Percentiles rank a stretch among this genome's conserved stretches.
These are phyloP conservation scores for Mustelus asterias DNA, from an alignment of 2,113 vertebrate species.

Conservation along the genomic window DNA sequence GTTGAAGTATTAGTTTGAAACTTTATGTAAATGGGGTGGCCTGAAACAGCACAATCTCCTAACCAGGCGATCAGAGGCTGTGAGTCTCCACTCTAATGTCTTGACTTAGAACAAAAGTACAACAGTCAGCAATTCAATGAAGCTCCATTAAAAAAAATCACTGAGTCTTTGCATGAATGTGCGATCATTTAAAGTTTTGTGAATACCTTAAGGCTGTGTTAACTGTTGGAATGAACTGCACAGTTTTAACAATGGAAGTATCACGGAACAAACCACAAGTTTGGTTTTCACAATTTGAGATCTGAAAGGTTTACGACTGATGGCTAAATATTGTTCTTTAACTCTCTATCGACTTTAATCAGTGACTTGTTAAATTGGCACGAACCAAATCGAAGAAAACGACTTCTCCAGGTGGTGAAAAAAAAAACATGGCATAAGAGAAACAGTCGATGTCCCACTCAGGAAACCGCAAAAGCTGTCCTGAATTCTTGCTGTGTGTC, in stretches of 20 bases:
- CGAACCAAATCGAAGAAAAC: neutral
- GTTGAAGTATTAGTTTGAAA: neutral
- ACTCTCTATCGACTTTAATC: neutral
- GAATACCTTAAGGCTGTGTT: neutral
- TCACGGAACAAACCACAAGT: neutral
- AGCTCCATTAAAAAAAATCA: neutral
- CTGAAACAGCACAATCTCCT: neutral
- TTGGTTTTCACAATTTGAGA: neutral
- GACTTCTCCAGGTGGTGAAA: constrained; percentile 28
- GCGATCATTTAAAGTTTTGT: neutral
- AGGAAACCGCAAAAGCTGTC: constrained; percentile 14
- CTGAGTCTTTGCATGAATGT: neutral
- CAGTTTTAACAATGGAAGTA: neutral
- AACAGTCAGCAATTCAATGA: neutral
- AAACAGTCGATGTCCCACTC: constrained; percentile 16
- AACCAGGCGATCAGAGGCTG: neutral
- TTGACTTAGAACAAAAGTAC: neutral
- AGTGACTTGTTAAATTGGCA: neutral
- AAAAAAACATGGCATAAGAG: neutral
- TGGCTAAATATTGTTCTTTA: neutral
- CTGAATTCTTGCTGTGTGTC: neutral
- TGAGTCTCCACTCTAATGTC: neutral
- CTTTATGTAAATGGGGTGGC: neutral
- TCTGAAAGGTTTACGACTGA: neutral
- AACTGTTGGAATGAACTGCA: neutral